Evolutionary conservation across 2,797 vertebrate species (phyloP).

Genomic region (Echeneis naucrates): DNA sequence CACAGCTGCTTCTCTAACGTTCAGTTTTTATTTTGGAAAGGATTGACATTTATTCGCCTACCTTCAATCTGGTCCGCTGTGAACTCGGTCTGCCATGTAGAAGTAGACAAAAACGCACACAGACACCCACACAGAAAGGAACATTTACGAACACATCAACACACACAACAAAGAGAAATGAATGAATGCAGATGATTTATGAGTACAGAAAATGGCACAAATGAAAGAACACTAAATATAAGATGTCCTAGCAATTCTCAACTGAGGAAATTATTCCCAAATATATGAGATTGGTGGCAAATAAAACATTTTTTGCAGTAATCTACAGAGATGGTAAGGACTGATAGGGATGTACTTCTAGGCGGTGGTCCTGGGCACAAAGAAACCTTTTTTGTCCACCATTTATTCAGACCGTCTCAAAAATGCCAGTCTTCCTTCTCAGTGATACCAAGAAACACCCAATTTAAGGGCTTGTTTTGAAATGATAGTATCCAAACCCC

Average conservation of each 20-base stretch:
- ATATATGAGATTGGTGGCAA: not conserved
- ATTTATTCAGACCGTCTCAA: slow-evolving; percentile 2
- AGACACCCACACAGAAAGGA: slow-evolving; percentile 8
- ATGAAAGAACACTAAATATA: not conserved
- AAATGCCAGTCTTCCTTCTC: slow-evolving; percentile 9
- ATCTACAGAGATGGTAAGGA: not conserved
- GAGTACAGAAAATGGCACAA: not conserved
- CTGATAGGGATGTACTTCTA: slow-evolving; percentile 25
- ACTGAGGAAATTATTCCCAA: not conserved
- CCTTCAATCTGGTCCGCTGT: slow-evolving; percentile 94
- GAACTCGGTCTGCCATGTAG: slow-evolving; percentile 83
- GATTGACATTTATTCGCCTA: slow-evolving; percentile 83
- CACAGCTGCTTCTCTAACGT: not conserved
- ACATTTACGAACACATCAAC: slow-evolving; percentile 4
- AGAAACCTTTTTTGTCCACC: not conserved
- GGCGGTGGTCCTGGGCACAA: slow-evolving; percentile 7
- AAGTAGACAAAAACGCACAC: slow-evolving; percentile 28
- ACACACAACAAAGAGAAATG: slow-evolving; percentile 31
- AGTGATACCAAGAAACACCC: slow-evolving; percentile 28
- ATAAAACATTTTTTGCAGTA: not conserved
- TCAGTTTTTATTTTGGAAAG: not conserved
- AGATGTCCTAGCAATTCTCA: not conserved
- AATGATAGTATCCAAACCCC: slow-evolving; percentile 52
- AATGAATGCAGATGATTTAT: slow-evolving; percentile 9
- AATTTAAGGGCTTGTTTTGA: slow-evolving; percentile 19